phyloP scores from a whole-genome alignment of 2,797 vertebrate genomes.

The Thripadectes ignobilis region DNA sequence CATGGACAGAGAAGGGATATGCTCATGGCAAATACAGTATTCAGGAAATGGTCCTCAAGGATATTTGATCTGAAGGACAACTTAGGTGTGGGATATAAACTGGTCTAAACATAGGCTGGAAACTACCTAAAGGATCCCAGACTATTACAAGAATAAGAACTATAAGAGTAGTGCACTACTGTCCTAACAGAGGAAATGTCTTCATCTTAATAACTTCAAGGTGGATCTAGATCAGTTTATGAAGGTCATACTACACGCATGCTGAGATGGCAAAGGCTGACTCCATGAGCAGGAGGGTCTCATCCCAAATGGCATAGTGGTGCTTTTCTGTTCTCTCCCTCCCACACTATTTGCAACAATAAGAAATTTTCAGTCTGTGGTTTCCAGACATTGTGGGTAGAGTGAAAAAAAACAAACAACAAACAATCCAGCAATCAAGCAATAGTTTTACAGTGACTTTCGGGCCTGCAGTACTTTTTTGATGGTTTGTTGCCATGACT shows the following conservation, averaged over 20 bases:
- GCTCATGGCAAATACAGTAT: neutral
- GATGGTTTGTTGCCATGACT: neutral
- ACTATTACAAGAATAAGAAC: neutral
- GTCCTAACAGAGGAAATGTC: neutral
- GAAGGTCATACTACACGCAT: neutral
- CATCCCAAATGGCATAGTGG: rapidly evolving
- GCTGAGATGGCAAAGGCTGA: neutral
- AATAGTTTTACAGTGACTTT: neutral
- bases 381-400: neutral
- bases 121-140: neutral
- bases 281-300: neutral
- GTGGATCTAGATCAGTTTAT: neutral
- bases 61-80: neutral
- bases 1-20: neutral
- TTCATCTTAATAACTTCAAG: neutral
- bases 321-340: neutral
- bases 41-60: neutral
- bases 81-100: neutral
- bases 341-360: neutral
- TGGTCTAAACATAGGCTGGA: neutral
- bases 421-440: neutral
- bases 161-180: neutral
- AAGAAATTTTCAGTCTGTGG: neutral
- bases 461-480: neutral
- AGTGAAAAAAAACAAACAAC: neutral